Conservation (phyloP, 2,888 invertebrate species). For the Cheilosia soror region DNA sequence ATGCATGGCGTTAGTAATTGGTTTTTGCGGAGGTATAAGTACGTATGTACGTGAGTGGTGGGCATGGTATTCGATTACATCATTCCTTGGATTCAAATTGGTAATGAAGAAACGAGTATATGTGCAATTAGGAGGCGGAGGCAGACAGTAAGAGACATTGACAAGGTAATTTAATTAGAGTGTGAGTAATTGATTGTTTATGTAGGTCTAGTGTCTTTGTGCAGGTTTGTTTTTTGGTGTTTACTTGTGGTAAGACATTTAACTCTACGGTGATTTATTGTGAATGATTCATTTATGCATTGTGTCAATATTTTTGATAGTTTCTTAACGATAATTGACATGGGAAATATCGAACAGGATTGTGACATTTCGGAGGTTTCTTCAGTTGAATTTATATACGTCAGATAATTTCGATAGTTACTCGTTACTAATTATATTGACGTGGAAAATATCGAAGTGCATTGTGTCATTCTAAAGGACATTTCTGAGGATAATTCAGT, state of each 20-base stretch:
- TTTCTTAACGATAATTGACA: no score
- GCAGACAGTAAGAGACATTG: slow-evolving; percentile 12
- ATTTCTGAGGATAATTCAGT: no score
- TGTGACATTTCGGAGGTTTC: no score
- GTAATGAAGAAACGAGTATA: slow-evolving; percentile 42
- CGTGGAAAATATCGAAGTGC: no score
- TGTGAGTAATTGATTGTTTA: slow-evolving; percentile 59
- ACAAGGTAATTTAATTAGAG: slow-evolving; percentile 68
- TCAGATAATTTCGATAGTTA: no score
- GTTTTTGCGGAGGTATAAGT: slow-evolving; percentile 1
- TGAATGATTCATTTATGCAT: no score
- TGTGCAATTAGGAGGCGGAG: slow-evolving; percentile 25
- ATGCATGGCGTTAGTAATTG: slow-evolving; percentile 63
- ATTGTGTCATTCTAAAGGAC: no score
- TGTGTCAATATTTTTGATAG: no score
- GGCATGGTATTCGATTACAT: slow-evolving; percentile 61
- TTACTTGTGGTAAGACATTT: background rate
- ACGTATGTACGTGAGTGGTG: slow-evolving; percentile 2
- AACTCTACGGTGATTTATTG: no score
- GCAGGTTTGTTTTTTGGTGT: background rate
- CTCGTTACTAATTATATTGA: no score
- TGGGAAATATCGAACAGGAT: no score
- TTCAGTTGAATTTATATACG: no score
- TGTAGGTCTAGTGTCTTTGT: slow-evolving; percentile 24
- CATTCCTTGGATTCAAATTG: slow-evolving; percentile 62